Percentiles rank a stretch among this genome's conserved stretches.
Conservation (phyloP, 2,797 vertebrate species). For the Pteronotus mesoamericanus region DNA sequence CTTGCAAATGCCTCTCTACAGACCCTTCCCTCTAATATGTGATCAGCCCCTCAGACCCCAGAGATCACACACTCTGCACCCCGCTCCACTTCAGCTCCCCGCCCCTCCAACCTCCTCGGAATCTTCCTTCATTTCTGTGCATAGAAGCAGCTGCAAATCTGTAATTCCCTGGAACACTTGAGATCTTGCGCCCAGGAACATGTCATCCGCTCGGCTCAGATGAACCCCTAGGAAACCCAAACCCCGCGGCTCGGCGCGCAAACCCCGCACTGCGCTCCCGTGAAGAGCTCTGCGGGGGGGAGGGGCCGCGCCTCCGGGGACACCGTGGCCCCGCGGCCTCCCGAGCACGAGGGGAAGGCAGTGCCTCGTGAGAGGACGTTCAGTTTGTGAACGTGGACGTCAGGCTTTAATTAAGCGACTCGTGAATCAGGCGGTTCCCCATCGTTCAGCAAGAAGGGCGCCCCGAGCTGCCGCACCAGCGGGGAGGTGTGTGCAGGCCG, state of each 20-base stretch:
- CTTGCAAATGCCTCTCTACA: too few species aligned
- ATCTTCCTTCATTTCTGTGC: background rate
- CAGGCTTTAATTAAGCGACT: background rate
- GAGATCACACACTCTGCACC: background rate
- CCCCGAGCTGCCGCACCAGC: background rate
- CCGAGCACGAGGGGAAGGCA: background rate
- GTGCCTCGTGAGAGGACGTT: background rate
- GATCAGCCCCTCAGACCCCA: background rate
- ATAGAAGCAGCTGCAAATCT: background rate
- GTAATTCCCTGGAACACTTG: background rate
- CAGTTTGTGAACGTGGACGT: background rate
- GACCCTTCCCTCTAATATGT: background rate
- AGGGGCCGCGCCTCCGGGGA: too few species aligned
- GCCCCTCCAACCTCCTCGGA: too few species aligned
- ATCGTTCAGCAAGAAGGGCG: background rate
- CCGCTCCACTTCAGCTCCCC: background rate
- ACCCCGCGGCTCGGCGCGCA: rapidly evolving
- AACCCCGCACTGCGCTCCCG: background rate
- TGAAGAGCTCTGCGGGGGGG: background rate
- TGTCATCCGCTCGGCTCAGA: background rate
- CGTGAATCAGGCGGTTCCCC: too few species aligned
- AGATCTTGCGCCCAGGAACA: background rate
- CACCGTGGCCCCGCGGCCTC: background rate
- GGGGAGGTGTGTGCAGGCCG: background rate
- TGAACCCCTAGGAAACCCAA: background rate